These are phyloP conservation scores for Muscicapa adusta DNA, from an alignment of 2,113 vertebrate species.

Conservation along the genomic window DNA sequence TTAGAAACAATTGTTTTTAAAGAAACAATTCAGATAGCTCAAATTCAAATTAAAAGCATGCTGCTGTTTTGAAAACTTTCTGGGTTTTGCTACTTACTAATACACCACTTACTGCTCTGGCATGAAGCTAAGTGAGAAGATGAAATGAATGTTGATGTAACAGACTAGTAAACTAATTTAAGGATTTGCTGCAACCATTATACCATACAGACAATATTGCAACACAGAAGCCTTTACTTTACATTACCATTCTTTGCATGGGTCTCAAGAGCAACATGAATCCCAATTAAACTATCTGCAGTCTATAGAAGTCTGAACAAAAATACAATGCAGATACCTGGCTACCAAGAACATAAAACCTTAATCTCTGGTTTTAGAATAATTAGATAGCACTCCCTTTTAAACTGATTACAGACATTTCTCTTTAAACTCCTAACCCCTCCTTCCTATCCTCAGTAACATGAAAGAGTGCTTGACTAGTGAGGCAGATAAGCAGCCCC, in stretches of 20 bases:
- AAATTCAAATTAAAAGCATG: constrained; percentile 56
- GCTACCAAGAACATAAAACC: constrained; percentile 7
- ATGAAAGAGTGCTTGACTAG: neutral
- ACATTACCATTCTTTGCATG: constrained; percentile 54
- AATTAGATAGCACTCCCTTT: neutral
- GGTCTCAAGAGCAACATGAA: constrained; percentile 72
- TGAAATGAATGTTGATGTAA: constrained; percentile 65
- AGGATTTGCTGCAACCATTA: constrained; percentile 50
- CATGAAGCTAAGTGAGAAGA: constrained; percentile 66
- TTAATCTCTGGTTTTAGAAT: constrained; percentile 35
- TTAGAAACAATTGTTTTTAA: constrained; percentile 43
- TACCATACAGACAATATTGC: constrained; percentile 9
- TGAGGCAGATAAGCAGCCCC: neutral
- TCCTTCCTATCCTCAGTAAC: neutral
- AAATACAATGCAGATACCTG: constrained; percentile 30
- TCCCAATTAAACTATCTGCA: constrained; percentile 71
- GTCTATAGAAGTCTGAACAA: constrained; percentile 50
- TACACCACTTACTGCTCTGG: constrained; percentile 54
- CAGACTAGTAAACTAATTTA: constrained; percentile 72
- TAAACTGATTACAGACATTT: neutral
- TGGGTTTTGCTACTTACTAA: constrained; percentile 40
- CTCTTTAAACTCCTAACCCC: neutral
- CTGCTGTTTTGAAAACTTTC: constrained; percentile 59
- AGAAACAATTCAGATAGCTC: constrained; percentile 39
- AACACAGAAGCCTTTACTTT: constrained; percentile 63